Conservation (phyloP, 2,797 vertebrate genomes). For the Champsocephalus esox region DNA sequence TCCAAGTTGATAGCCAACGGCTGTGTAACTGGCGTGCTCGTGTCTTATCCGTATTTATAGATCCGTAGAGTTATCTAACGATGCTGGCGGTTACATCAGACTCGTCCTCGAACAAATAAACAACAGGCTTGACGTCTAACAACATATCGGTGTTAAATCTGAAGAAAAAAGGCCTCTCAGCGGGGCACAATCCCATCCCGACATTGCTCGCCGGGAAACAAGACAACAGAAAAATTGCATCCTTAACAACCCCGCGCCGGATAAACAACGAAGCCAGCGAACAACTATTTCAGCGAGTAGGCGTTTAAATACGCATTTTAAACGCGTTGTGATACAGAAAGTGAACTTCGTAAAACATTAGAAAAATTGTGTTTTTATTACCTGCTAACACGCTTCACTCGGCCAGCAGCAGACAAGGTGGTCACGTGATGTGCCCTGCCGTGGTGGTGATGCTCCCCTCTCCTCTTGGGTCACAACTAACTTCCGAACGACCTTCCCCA, state of each 20-base stretch:
- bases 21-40: conserved; percentile 13
- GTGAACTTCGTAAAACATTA: conserved; percentile 20
- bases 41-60: neutral
- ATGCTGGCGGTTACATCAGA: neutral
- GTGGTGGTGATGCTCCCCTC: conserved; percentile 69
- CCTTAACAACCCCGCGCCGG: conserved; percentile 26
- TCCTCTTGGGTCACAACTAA: conserved; percentile 43
- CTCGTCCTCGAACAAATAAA: neutral
- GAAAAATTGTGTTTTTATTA: conserved; percentile 80
- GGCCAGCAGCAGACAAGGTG: conserved; percentile 84
- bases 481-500: neutral
- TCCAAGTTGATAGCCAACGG: conserved; percentile 31
- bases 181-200: conserved; percentile 75
- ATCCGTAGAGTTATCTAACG: neutral
- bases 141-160: conserved; percentile 51
- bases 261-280: neutral
- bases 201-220: conserved; percentile 79
- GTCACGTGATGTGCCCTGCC: conserved; percentile 84
- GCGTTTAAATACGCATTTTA: fast-evolving
- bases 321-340: neutral
- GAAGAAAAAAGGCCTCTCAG: conserved; percentile 74
- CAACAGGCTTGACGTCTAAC: conserved; percentile 27
- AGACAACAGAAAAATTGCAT: conserved; percentile 77
- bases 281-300: neutral
- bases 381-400: conserved; percentile 88